Percentiles rank a stretch among this genome's conserved stretches.
Conservation (phyloP, 2,113 vertebrate genomes). For the Nipponia nippon region DNA sequence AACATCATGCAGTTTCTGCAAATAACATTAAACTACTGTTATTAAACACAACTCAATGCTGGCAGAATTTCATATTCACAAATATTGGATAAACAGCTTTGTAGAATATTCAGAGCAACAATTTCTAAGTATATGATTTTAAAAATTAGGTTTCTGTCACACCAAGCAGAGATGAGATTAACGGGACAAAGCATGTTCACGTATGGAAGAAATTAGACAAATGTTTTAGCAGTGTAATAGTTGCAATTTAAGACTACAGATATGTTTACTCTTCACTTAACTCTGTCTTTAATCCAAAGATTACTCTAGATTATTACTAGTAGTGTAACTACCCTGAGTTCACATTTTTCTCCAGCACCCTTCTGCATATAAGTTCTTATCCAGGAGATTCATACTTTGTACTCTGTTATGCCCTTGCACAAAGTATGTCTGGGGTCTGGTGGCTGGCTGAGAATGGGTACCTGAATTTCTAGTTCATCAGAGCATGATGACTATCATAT, state of each 20-base stretch:
- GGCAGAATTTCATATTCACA: not conserved
- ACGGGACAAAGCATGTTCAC: not conserved
- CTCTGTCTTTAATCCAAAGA: not conserved
- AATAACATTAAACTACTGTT: not conserved
- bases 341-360: not conserved
- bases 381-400: not conserved
- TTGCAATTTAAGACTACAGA: not conserved
- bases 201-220: not conserved
- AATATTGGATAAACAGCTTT: not conserved
- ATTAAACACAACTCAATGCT: not conserved
- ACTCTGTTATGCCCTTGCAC: not conserved
- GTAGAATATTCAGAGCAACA: not conserved
- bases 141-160: not conserved
- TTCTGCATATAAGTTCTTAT: not conserved
- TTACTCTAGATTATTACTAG: not conserved
- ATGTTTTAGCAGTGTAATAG: not conserved
- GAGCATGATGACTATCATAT: not conserved
- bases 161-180: not conserved
- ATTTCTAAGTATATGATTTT: not conserved
- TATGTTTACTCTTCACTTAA: not conserved
- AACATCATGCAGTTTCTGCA: not conserved
- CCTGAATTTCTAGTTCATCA: not conserved
- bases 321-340: not conserved
- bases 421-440: not conserved
- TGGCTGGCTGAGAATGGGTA: not conserved